Evolutionary conservation across 1,140 invertebrate genomes (phyloP).

Genomic region (Drosophila parabipectinata): DNA sequence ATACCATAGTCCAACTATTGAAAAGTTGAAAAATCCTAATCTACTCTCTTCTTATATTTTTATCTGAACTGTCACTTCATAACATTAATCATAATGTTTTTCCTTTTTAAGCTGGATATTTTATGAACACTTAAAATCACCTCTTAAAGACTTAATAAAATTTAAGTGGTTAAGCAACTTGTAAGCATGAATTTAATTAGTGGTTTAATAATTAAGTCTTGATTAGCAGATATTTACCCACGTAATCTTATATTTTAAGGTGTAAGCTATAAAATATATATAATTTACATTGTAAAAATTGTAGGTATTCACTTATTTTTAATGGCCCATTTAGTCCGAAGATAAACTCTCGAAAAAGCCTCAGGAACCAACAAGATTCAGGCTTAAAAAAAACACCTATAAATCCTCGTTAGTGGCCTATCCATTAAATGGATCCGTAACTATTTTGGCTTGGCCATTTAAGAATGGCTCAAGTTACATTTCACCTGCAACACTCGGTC

Average conservation of each 20-base stretch:
- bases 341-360: background rate
- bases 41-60: no score
- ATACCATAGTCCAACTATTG: no score
- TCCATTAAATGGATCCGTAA: background rate
- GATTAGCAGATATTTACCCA: no score
- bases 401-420: background rate
- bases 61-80: no score
- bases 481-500: conserved; percentile 10
- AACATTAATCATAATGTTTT: background rate
- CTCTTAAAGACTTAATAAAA: conserved; percentile 1
- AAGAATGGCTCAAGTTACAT: conserved; percentile 3
- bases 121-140: conserved; percentile 3
- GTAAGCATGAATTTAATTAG: conserved; percentile 6
- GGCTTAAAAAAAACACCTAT: background rate
- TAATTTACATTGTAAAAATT: no score
- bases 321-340: no score
- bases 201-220: background rate
- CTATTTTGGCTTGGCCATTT: background rate
- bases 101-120: background rate
- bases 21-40: no score
- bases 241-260: no score
- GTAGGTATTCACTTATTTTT: no score
- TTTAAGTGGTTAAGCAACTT: conserved; percentile 13
- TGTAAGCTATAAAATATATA: no score
- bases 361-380: background rate